Base-by-base conservation (phyloP, 2,888 invertebrate genomes). In the Drosophila macrospina region DNA sequence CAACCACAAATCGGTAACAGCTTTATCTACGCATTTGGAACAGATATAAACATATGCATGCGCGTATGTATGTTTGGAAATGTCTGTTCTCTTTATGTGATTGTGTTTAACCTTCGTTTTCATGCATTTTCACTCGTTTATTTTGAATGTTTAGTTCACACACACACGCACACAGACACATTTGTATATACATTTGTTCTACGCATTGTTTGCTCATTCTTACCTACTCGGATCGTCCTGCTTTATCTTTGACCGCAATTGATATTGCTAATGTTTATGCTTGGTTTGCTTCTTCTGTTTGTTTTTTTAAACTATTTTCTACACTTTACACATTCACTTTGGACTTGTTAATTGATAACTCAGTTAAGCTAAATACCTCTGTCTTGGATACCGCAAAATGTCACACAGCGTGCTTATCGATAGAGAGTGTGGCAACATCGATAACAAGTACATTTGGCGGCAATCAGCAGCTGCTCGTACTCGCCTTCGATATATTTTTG, bases 1-100 rank as follows among this genome's bases (percentile, higher is more conserved):
- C 83, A 77, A 64, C 81, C 77, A 79, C 83, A 78, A 61, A 74
- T 63, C 61, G 65, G 69, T 74, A 76, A 64, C 70, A 74, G 55
- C 55, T 62, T 64, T 70, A 78, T 78, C 62, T 78, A 74, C 74
- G 55, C 69, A 78, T 65, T 69, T 76, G 47, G 56, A 76, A 61
- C 47, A 61, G 59, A 62, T 47, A 63, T 42, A 50, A 15, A 48
- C n/a, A 26, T 2, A 41, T 24, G 15, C 11, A 28, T 41, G 10
- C 11, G 36, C 13, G 32, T 20, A 28, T 11, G 37, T 28, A 39
- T 5, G 34, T 42, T 34, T 5, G 34, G 37, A 5, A 45, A 16
- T 54, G 36, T 54, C 30, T 66, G 57, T 70, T 76, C 65, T 74
- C 59, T 69, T 57, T 64, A 47, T 15, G 8, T 69, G 47, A 26